Evolutionary conservation across 2,888 invertebrate genomes (phyloP).

Genomic region (Lithodes maja): DNA sequence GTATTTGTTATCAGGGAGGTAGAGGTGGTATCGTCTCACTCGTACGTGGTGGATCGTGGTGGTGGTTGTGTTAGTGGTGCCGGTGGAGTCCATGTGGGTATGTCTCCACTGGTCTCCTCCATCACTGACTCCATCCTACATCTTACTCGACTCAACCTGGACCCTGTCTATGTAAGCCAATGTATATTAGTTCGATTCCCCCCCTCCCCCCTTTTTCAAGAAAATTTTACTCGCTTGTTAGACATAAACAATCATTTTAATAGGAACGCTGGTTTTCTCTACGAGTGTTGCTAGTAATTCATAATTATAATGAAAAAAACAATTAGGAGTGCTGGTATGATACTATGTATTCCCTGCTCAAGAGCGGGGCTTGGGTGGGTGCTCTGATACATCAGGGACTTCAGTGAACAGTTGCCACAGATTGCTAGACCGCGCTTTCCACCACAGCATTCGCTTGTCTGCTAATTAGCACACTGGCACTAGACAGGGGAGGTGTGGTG

Average conservation of each 20-base stretch:
- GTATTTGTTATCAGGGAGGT: conserved; percentile 56
- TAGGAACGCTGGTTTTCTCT: background rate
- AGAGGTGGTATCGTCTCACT: conserved; percentile 61
- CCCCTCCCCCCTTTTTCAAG: too few species aligned
- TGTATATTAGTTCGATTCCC: background rate
- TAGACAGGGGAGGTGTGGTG: too few species aligned
- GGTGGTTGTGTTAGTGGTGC: conserved; percentile 27
- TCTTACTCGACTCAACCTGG: conserved; percentile 46
- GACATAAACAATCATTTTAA: background rate
- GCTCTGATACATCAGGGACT: too few species aligned
- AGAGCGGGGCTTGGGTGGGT: too few species aligned
- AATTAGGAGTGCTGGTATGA: too few species aligned
- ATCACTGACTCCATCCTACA: conserved; percentile 67
- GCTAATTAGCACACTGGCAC: too few species aligned
- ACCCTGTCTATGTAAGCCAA: conserved; percentile 52
- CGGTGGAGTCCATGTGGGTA: conserved; percentile 58
- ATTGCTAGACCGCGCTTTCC: too few species aligned
- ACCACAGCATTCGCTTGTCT: too few species aligned
- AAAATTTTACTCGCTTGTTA: background rate
- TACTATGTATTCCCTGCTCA: too few species aligned
- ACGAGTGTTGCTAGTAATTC: too few species aligned
- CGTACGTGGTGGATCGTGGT: conserved; percentile 49
- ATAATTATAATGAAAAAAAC: too few species aligned
- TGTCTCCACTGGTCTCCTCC: conserved; percentile 64
- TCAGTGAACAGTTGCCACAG: too few species aligned